phyloP scores from a whole-genome alignment of 2,888 invertebrate species.

The Pherbina coryleti region DNA sequence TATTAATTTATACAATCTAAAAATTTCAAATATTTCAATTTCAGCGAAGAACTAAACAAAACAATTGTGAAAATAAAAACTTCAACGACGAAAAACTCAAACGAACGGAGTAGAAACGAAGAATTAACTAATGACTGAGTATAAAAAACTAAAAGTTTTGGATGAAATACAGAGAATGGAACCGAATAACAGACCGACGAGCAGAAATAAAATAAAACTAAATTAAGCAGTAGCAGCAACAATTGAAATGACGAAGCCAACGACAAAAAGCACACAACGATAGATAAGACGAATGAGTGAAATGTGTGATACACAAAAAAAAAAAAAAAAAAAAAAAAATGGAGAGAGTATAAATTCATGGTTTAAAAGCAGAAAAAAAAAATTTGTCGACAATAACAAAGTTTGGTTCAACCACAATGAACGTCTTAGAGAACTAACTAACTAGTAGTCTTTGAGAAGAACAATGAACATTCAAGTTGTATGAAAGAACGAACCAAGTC shows the following conservation, averaged over 20 bases:
- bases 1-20: no score
- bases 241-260: slow-evolving; percentile 23
- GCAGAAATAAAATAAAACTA: background rate
- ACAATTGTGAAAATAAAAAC: slow-evolving; percentile 1
- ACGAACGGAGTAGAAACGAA: slow-evolving; percentile 23
- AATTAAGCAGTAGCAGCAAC: slow-evolving; percentile 11
- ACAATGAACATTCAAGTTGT: no score
- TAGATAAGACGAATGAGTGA: slow-evolving; percentile 46
- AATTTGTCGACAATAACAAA: no score
- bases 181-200: background rate
- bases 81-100: slow-evolving; percentile 20
- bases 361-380: background rate
- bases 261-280: slow-evolving; percentile 35
- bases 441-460: no score
- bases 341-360: slow-evolving; percentile 2
- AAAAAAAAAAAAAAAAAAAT: no score
- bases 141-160: background rate
- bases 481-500: no score
- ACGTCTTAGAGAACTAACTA: no score
- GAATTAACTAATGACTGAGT: slow-evolving; percentile 35
- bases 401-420: no score
- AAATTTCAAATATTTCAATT: background rate
- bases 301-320: slow-evolving; percentile 23
- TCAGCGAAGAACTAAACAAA: background rate
- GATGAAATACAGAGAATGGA: background rate